A percentile compares a stretch with the other conserved stretches of the same genome.
These are phyloP conservation scores for Apodemia mormo DNA, from an alignment of 2,888 invertebrate genomes.

Conservation along the genomic window DNA sequence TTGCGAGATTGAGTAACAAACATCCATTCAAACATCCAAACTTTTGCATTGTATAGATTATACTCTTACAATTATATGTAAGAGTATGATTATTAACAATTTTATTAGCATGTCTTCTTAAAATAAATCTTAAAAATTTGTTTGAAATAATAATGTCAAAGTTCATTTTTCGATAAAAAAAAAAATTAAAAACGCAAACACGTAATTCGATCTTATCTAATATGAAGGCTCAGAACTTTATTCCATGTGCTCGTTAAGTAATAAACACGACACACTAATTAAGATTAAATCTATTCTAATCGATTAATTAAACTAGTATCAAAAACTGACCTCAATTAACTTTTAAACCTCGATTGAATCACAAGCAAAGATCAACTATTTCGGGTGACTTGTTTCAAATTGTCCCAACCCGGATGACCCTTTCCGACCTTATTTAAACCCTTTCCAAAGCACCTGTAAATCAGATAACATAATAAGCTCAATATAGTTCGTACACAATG, in stretches of 20 bases:
- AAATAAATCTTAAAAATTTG: too few species aligned
- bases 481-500: slow-evolving; percentile 16
- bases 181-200: background rate
- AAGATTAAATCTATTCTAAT: background rate
- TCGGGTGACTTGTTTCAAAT: slow-evolving; percentile 23
- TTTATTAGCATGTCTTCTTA: too few species aligned
- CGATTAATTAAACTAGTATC: slow-evolving; percentile 3
- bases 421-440: slow-evolving; percentile 20
- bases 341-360: slow-evolving; percentile 9
- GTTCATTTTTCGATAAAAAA: background rate
- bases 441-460: slow-evolving; percentile 25
- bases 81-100: too few species aligned
- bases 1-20: too few species aligned
- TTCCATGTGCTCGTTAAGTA: background rate
- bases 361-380: slow-evolving; percentile 24
- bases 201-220: background rate
- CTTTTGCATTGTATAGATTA: too few species aligned
- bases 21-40: too few species aligned
- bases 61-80: too few species aligned
- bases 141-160: too few species aligned
- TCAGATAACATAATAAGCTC: slow-evolving; percentile 25
- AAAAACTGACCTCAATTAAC: slow-evolving; percentile 11
- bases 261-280: background rate
- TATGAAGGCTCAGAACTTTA: background rate
- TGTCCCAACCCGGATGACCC: slow-evolving; percentile 24